These are phyloP conservation scores for Cassiopea xamachana DNA, from an alignment of 30 jellyfish, hydroid and myxozoan species.

Conservation along the genomic window DNA sequence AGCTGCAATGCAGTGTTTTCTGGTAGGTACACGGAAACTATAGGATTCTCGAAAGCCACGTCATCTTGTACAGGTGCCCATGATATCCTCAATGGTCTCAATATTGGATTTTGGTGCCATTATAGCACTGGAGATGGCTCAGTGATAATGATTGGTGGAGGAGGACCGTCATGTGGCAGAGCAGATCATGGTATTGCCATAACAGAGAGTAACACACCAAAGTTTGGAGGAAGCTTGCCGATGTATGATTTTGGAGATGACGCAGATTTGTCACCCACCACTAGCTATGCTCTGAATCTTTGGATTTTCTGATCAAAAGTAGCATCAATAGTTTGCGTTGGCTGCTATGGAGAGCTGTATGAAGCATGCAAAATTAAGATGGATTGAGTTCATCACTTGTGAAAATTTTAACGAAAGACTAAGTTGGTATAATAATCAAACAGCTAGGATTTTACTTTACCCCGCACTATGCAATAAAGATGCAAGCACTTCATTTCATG, in stretches of 20 bases:
- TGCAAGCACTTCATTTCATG: no score
- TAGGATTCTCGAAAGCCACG: constrained; percentile 48
- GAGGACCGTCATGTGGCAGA: constrained; percentile 47
- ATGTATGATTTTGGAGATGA: constrained; percentile 48
- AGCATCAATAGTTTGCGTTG: no score
- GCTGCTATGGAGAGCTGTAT: no score
- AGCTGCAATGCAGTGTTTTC: constrained; percentile 50
- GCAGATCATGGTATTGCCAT: constrained; percentile 76
- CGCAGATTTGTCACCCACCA: neutral
- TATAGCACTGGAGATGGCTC: constrained; percentile 67
- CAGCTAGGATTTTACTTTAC: no score
- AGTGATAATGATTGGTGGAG: constrained; percentile 72
- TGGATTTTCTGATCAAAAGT: constrained; percentile 17
- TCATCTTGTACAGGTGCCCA: constrained; percentile 9
- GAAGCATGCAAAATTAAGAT: no score
- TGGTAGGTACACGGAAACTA: constrained; percentile 2
- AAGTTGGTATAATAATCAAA: no score
- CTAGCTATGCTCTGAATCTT: constrained; percentile 56
- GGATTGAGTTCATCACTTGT: no score
- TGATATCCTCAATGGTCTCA: constrained; percentile 42
- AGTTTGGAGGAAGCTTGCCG: constrained; percentile 3
- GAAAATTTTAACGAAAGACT: no score
- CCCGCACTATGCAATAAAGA: no score
- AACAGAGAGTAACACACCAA: constrained; percentile 54
- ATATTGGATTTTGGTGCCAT: constrained; percentile 71